A percentile compares a stretch with the other conserved stretches of the same genome.
Conservation (phyloP, 2,113 vertebrate genomes). For the Microcebus ravelobensis region DNA sequence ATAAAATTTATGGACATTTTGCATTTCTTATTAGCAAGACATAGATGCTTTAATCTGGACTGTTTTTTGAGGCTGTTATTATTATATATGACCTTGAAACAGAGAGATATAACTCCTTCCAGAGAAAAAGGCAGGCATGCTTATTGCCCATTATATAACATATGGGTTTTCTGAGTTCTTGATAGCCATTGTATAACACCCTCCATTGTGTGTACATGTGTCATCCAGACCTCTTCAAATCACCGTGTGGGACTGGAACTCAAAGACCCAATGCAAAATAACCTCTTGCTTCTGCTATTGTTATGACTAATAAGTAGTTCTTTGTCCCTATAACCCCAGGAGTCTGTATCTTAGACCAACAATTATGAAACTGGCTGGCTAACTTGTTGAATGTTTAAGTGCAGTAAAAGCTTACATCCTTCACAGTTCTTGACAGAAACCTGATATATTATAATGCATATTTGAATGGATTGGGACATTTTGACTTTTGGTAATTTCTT, state of each 20-base stretch:
- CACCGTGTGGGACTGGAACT: background rate
- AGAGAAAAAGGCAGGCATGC: background rate
- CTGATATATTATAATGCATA: background rate
- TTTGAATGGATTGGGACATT: background rate
- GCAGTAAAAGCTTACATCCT: background rate
- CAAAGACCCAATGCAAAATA: background rate
- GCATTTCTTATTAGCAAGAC: background rate
- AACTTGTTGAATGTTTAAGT: background rate
- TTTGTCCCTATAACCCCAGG: background rate
- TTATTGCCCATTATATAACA: background rate
- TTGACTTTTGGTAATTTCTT: background rate
- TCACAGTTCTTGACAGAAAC: background rate
- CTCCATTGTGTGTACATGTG: background rate
- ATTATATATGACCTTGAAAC: background rate
- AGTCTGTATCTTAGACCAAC: background rate
- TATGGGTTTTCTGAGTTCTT: background rate
- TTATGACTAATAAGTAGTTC: background rate
- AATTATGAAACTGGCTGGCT: background rate
- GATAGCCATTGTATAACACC: background rate
- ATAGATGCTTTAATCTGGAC: background rate
- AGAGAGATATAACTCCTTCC: background rate
- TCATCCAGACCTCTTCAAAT: background rate
- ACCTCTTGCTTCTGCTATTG: background rate
- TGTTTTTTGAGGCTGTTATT: background rate
- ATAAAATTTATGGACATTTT: background rate